Evolutionary conservation across 1,140 invertebrate genomes (phyloP), one percentile per base, ranked within the genome.

Genomic region (Palaemon carinicauda): DNA sequence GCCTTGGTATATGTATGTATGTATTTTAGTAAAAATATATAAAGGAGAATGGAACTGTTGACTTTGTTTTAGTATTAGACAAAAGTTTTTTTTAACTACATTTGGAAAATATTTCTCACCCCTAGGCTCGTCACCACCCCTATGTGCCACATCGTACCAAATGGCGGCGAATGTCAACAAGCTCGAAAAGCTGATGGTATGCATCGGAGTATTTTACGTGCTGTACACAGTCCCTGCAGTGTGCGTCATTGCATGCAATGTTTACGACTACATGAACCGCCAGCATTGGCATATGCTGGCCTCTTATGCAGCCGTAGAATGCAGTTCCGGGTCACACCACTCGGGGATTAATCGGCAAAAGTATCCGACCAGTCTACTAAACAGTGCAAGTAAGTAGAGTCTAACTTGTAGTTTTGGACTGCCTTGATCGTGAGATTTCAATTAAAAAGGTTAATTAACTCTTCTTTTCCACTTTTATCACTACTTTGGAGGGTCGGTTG

Each of bases 161-260:
- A 51, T 73, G 24, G 51, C 80, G 65, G 89, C 89, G 73, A 97
- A 98, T 91, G 99, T 98, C 0, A 97, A 98, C 91, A 99, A 99
- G 92, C 92, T 99, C 65, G 98, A 99, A 91, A 98, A 99, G 90
- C 93, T 99, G 12, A 99, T 99, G 98, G 96, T 99, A 86, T 94
- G 98, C 74, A 99, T 99, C 90, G 98, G 98, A 9, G 95, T 91
- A 56, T 91, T 90, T 88, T 91, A 90, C 33, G 88, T 92, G 51
- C 90, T 92, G 15, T 91, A 92, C 82, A 89, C 91, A n/a, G 89
- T 91, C 15, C 91, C 91, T 5, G 90, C 89, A 19, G 88, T 90
- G 50, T 89, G 90, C 24, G 90, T 92, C 17, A 95, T 99, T 51
- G 96, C 95, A 19, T 99, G 97, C 91, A 94, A 98, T 29, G 96